Base-by-base conservation (phyloP, 2,888 invertebrate species). In the Andricus quercusramuli region DNA sequence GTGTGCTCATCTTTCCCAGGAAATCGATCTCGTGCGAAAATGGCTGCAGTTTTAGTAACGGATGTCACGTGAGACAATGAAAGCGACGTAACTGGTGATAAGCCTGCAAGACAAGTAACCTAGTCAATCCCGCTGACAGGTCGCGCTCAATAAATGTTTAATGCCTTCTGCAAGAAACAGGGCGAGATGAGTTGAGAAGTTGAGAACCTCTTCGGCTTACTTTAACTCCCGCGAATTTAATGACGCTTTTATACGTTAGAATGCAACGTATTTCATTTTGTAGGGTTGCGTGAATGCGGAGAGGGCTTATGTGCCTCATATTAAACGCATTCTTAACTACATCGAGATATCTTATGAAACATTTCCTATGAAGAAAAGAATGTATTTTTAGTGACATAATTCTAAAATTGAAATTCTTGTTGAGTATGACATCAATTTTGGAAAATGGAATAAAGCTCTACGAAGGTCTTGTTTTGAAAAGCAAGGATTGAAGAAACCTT, bases 1-100 rank as follows among this genome's bases (percentile, higher is more conserved):
- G 64, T 37, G 64, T 20, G 22, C 82, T 86, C 84, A 82, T 84
- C 84, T 78, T 82, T 79, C 81, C 68, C 37, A 79, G 79, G 76
- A 83, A 84, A 87, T 86, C 85, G 86, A 88, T 87, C 86, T 83
- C n/a, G 22, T 78, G 65, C 29, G 70, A 70, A 70, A 70, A 70
- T 70, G 20, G 47, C 68, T 67, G 22, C 64, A 41, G 41, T 41
- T 41, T 67, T n/a, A 47, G 44, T 47, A 44, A 47, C 22, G 25
- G 41, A 25, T 68, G 68, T 22, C 44, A 68, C 25, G 17, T 25
- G 51, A 70, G 29, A 25, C 70, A 70, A 70, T 70, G 70, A 70
- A 70, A 51, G 20, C 9, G 29, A 9, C 6, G 29, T 25, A 51
- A 70, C 20, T 68, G 68, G 20, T 25, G 13, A 44, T 44, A 68